phyloP scores from a whole-genome alignment of 2,888 invertebrate genomes.

The Clivina fossor region DNA sequence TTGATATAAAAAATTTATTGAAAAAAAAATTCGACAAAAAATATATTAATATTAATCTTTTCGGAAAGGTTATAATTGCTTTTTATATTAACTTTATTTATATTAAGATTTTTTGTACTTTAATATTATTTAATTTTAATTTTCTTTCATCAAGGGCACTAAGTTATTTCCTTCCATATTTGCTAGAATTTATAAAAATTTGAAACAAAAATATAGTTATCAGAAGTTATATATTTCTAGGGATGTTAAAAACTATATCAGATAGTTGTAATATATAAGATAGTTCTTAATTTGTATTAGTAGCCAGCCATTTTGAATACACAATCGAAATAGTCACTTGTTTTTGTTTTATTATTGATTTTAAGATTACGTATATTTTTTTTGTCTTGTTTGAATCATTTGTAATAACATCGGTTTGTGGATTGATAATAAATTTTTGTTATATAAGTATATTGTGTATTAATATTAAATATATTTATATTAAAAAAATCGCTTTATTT shows the following conservation, averaged over 20 bases:
- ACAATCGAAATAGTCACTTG: background rate
- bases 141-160: no score
- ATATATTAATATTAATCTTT: background rate
- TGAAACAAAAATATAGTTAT: background rate
- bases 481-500: background rate
- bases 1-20: no score
- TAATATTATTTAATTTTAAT: no score
- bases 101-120: no score
- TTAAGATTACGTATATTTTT: background rate
- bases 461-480: background rate
- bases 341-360: background rate
- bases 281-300: no score
- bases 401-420: constrained; percentile 28
- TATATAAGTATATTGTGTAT: constrained; percentile 8
- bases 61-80: background rate
- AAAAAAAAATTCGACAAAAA: no score
- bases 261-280: no score
- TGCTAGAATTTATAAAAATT: no score
- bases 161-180: no score
- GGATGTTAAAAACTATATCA: no score
- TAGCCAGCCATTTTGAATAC: no score
- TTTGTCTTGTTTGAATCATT: constrained; percentile 18
- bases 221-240: no score
- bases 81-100: background rate
- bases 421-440: constrained; percentile 32